Evolutionary conservation across 2,888 invertebrate species (phyloP).

Genomic region (Lochmaea crataegi): DNA sequence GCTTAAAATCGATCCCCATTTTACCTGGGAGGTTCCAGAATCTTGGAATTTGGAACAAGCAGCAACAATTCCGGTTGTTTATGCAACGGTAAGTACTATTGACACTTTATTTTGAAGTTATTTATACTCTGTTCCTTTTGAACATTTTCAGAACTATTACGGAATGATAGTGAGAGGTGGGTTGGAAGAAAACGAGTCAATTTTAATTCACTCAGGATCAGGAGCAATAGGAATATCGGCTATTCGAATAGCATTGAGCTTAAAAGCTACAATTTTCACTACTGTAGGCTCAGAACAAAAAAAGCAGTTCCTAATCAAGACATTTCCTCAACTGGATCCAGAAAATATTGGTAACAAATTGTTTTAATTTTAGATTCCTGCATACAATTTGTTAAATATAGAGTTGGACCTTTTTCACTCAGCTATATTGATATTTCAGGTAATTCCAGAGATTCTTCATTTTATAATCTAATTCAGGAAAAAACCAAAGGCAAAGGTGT

Average conservation of each 20-base stretch:
- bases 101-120: background rate
- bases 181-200: constrained; percentile 46
- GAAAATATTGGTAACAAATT: constrained; percentile 72
- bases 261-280: constrained; percentile 86
- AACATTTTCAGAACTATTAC: constrained; percentile 48
- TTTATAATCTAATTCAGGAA: constrained; percentile 85
- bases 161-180: constrained; percentile 46
- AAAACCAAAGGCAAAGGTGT: constrained; percentile 75
- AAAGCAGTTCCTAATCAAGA: constrained; percentile 81
- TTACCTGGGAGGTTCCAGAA: constrained; percentile 67
- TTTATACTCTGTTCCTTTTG: background rate
- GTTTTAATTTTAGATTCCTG: background rate
- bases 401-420: no score
- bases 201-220: constrained; percentile 64
- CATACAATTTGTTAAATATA: no score
- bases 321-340: constrained; percentile 83
- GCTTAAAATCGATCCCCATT: constrained; percentile 65
- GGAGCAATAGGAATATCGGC: constrained; percentile 95
- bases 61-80: constrained; percentile 74
- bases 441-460: constrained; percentile 87
- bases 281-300: constrained; percentile 90
- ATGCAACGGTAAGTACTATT: constrained; percentile 66
- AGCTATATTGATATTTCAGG: constrained; percentile 62
- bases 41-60: constrained; percentile 73
- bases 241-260: constrained; percentile 86